Base-by-base conservation (phyloP, 2,797 vertebrate genomes). In the Mareca penelope region DNA sequence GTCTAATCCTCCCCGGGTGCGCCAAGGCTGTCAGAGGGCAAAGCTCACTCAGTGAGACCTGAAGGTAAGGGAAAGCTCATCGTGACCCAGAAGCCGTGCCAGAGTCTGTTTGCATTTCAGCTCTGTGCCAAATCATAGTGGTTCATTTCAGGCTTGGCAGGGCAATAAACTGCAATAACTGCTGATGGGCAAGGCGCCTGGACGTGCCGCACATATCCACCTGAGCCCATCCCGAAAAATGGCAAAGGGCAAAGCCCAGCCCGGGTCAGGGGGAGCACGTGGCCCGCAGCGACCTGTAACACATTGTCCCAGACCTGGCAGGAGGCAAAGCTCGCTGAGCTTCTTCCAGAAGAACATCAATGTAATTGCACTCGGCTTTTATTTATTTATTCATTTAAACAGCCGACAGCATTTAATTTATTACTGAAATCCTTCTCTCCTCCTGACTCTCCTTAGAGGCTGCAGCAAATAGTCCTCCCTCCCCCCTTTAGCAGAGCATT, bases 371-470 rank as follows among this genome's bases (percentile, higher is more conserved):
- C 48, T 89, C 4, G 22, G 14, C 12, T 94, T 89, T 93, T 73
- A 82, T 81, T 84, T 92, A 64, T 80, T 88, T 73, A 93, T 37
- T 31, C 80, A 48, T 91, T 91, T 60, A 77, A 91, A 80, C 50
- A 81, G 80, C 70, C 6, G 2, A 61, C 44, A 76, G 35, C 33
- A n/a, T 73, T 84, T 81, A 39, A 88, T 94, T 84, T 86, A 63
- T 79, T 67, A 80, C 26, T 63, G 59, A 94, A 94, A 88, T 84
- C 23, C 11, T 75, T 55, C 86, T 79, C 39, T 92, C 63, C 76
- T 67, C 56, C 46, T 78, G 19, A 64, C 12, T 60, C 35, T 82
- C 44, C 50, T 53, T 72, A 85, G 57, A 88, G 77, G 28, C 48
- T 42, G 50, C 73, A 73, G 60, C 72, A 85, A 76, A 50, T 76